Evolutionary conservation across 2,113 vertebrate genomes (phyloP).

Genomic region (Anhinga anhinga): DNA sequence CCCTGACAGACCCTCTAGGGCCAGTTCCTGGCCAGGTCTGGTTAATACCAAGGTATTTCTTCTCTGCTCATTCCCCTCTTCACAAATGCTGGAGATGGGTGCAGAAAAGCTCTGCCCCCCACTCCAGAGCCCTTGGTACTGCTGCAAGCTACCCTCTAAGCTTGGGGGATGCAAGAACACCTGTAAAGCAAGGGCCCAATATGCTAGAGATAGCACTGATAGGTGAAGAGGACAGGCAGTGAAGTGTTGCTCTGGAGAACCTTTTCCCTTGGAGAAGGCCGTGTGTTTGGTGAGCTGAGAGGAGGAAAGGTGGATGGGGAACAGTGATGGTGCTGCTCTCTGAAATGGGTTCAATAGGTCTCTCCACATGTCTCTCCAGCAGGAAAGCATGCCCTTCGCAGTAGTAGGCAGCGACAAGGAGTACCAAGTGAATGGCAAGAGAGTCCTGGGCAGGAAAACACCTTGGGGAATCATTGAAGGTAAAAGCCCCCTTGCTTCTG

Average conservation of each 20-base stretch:
- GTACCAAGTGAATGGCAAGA: slow-evolving; percentile 94
- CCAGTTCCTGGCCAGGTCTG: background rate
- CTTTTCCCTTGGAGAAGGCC: background rate
- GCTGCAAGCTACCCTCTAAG: background rate
- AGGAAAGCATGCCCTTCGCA: slow-evolving; percentile 97
- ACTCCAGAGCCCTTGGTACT: background rate
- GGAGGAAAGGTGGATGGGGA: background rate
- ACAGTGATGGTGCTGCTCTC: background rate
- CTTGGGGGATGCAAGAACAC: background rate
- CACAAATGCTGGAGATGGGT: background rate
- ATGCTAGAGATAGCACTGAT: background rate
- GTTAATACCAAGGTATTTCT: background rate
- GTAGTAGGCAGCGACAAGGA: slow-evolving; percentile 98
- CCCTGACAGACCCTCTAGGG: background rate
- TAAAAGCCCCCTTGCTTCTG: slow-evolving; percentile 36
- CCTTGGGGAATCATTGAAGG: slow-evolving; percentile 98
- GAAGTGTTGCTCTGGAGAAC: background rate
- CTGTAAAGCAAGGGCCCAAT: background rate
- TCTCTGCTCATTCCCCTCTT: background rate
- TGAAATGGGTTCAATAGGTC: slow-evolving; percentile 15
- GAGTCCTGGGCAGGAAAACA: slow-evolving; percentile 93
- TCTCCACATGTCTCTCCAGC: slow-evolving; percentile 59
- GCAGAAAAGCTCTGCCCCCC: background rate
- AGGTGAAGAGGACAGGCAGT: background rate
- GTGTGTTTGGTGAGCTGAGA: background rate